These are phyloP conservation scores for Buceros bicornis DNA, from an alignment of 2,797 vertebrate species.

Conservation along the genomic window DNA sequence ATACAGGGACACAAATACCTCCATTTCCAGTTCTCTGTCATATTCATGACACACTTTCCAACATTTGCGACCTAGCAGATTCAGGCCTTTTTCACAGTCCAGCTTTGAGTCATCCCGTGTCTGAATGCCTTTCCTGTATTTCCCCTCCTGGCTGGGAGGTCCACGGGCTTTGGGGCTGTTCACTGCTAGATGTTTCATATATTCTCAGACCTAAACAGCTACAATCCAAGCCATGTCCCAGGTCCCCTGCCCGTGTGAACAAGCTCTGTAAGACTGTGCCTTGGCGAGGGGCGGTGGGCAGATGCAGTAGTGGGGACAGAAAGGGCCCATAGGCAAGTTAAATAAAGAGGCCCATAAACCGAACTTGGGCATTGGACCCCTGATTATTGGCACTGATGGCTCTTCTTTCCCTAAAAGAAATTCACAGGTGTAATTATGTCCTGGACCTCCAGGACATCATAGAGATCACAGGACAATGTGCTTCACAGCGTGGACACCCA, in stretches of 20 bases:
- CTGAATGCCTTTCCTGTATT: background rate
- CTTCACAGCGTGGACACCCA: accelerated
- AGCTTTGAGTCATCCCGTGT: background rate
- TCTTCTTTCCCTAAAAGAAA: background rate
- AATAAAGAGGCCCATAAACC: background rate
- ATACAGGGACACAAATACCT: background rate
- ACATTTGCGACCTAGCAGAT: background rate
- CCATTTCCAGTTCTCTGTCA: background rate
- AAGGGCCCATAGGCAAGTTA: background rate
- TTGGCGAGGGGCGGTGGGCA: accelerated
- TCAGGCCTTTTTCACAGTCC: background rate
- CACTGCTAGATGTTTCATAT: background rate
- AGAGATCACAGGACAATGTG: accelerated
- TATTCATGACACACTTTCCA: background rate
- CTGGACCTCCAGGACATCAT: background rate
- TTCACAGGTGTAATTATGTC: background rate
- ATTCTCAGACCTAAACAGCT: background rate
- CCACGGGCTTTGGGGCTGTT: background rate
- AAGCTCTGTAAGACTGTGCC: background rate
- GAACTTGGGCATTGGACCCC: accelerated
- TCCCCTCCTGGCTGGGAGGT: background rate
- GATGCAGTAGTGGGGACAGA: background rate
- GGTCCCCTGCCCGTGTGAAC: accelerated
- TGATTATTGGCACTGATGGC: accelerated
- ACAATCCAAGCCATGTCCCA: background rate